These are phyloP conservation scores for Macquaria australasica DNA, from an alignment of 2,113 vertebrate genomes.

Conservation along the genomic window DNA sequence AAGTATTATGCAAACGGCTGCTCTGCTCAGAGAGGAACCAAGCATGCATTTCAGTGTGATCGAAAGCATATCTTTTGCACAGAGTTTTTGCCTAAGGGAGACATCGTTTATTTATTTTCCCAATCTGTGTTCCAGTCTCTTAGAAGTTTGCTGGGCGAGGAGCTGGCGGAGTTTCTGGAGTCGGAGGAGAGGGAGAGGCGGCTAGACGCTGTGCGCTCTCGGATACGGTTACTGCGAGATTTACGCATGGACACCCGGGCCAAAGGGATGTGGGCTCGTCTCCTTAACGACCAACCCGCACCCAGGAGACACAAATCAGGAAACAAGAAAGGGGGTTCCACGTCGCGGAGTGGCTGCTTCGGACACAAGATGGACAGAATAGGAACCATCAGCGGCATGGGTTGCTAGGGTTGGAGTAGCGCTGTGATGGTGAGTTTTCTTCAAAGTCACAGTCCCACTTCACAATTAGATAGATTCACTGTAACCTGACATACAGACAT, in stretches of 20 bases:
- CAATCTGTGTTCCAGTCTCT: conserved; percentile 81
- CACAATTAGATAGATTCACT: neutral
- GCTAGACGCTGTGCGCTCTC: conserved; percentile 81
- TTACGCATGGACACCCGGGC: conserved; percentile 88
- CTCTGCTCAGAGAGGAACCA: conserved; percentile 28
- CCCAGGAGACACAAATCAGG: conserved; percentile 86
- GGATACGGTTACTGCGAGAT: conserved; percentile 88
- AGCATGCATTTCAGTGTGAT: neutral
- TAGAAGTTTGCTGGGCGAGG: conserved; percentile 86
- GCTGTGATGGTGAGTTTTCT: conserved; percentile 84
- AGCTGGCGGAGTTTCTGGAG: conserved; percentile 85
- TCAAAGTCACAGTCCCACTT: neutral
- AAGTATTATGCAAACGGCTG: neutral
- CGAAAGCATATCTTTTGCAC: conserved; percentile 23
- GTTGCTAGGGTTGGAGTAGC: conserved; percentile 88
- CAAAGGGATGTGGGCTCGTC: conserved; percentile 88
- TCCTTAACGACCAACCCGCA: conserved; percentile 88
- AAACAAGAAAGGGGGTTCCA: conserved; percentile 89
- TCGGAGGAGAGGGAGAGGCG: conserved; percentile 84
- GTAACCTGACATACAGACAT: neutral
- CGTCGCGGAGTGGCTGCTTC: conserved; percentile 90
- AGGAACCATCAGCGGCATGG: conserved; percentile 95
- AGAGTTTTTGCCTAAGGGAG: neutral
- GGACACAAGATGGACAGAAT: conserved; percentile 98
- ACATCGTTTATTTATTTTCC: conserved; percentile 33